phyloP scores from a whole-genome alignment of 2,888 invertebrate genomes.

The Cremastobaeus sp. region DNA sequence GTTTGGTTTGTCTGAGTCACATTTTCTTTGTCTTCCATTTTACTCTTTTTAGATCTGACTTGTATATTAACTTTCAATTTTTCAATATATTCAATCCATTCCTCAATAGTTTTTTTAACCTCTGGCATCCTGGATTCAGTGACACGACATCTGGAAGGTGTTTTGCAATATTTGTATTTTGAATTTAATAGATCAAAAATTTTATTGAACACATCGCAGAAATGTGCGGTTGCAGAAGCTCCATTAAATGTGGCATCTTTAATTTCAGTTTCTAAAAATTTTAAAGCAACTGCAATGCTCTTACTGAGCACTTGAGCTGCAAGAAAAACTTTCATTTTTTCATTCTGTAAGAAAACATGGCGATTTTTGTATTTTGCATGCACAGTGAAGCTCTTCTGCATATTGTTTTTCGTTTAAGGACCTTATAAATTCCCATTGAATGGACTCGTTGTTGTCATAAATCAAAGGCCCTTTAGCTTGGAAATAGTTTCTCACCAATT shows the following conservation, averaged over 20 bases:
- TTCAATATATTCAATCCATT: neutral
- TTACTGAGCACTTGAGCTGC: constrained; percentile 61
- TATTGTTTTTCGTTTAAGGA: neutral
- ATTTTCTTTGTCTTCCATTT: too few species aligned
- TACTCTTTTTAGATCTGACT: too few species aligned
- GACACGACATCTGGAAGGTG: neutral
- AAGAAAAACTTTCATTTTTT: constrained; percentile 63
- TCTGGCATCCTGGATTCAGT: too few species aligned
- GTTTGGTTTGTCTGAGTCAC: too few species aligned
- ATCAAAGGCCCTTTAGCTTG: constrained; percentile 9
- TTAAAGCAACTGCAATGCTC: constrained; percentile 60
- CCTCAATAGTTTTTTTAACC: neutral
- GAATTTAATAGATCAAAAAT: constrained; percentile 65
- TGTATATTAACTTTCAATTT: neutral
- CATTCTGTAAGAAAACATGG: constrained; percentile 52
- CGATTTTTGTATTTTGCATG: constrained; percentile 57
- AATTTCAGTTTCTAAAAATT: constrained; percentile 36
- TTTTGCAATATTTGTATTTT: neutral
- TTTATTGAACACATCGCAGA: constrained; percentile 60
- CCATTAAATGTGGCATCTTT: neutral
- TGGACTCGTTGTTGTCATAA: constrained; percentile 24
- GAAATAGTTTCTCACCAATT: constrained; percentile 45
- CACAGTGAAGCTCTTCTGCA: neutral
- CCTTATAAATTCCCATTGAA: constrained; percentile 37
- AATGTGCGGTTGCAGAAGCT: constrained; percentile 47